A percentile compares a stretch with the other conserved stretches of the same genome.
These are phyloP conservation scores for Rapana venosa DNA, from an alignment of 2,888 invertebrate genomes.

Conservation along the genomic window DNA sequence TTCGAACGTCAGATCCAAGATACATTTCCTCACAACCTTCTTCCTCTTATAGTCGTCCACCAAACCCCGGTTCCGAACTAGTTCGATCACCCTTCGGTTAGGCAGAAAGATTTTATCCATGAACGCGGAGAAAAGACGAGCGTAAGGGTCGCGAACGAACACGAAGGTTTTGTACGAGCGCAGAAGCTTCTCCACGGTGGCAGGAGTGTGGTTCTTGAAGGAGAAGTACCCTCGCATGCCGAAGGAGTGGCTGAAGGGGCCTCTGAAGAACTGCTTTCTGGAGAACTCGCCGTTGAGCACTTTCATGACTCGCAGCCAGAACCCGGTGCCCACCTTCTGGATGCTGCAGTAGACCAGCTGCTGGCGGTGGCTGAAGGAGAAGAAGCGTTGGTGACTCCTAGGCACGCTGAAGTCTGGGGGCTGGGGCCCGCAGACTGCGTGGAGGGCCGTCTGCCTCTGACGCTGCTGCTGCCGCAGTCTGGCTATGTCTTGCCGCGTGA, in stretches of 20 bases:
- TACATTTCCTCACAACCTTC: background rate
- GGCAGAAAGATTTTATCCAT: slow-evolving; percentile 45
- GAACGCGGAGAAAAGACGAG: slow-evolving; percentile 45
- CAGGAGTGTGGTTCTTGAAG: background rate
- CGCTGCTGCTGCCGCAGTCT: background rate
- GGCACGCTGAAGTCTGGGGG: background rate
- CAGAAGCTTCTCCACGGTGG: background rate
- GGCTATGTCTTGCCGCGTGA: background rate
- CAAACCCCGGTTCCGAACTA: background rate
- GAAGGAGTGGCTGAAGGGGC: background rate
- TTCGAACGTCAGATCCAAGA: slow-evolving; percentile 26
- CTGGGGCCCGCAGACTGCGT: background rate
- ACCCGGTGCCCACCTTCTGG: slow-evolving; percentile 35
- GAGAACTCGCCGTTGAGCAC: background rate
- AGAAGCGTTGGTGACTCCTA: background rate
- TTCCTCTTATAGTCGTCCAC: background rate
- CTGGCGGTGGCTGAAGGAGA: slow-evolving; percentile 20
- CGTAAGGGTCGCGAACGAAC: slow-evolving; percentile 42
- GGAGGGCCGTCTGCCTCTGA: background rate
- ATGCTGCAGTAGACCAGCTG: slow-evolving; percentile 25
- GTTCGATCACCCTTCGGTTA: background rate
- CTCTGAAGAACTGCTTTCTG: background rate
- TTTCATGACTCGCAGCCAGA: slow-evolving; percentile 23
- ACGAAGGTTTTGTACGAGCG: slow-evolving; percentile 23
- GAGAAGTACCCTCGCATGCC: background rate